Percentiles rank a stretch among this genome's conserved stretches.
Evolutionary conservation across 2,113 vertebrate species (phyloP).

Genomic region (Uropsilus gracilis): DNA sequence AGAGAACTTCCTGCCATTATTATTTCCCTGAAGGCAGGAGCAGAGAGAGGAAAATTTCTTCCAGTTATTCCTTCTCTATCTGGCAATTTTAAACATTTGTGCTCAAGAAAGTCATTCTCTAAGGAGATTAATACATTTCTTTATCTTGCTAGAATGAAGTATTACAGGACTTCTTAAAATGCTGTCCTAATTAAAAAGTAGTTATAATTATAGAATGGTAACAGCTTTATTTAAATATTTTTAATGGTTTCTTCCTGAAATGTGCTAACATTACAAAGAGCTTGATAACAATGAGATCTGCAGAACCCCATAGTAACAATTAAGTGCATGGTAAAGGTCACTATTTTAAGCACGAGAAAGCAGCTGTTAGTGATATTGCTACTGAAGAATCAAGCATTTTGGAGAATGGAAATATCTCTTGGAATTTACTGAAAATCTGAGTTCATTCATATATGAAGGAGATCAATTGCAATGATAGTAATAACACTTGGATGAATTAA

Average conservation of each 20-base stretch:
- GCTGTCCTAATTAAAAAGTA: neutral
- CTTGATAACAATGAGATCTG: neutral
- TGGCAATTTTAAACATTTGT: neutral
- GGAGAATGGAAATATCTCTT: neutral
- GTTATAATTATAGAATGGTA: too few relatives aligned
- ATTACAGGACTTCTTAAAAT: neutral
- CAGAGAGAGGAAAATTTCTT: neutral
- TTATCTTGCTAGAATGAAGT: neutral
- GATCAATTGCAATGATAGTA: neutral
- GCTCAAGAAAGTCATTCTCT: neutral
- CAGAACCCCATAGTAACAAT: neutral
- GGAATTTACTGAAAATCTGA: neutral
- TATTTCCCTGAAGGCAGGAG: neutral
- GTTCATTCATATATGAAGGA: neutral
- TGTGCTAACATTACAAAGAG: neutral
- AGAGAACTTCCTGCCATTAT: neutral
- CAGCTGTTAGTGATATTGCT: neutral
- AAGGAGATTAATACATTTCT: neutral
- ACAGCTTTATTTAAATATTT: neutral
- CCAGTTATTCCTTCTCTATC: neutral
- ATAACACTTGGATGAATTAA: neutral
- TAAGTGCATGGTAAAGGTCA: neutral
- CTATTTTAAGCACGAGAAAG: neutral
- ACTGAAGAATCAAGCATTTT: neutral
- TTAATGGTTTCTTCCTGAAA: slow-evolving; percentile 1